These are phyloP conservation scores for Andinoacara biseriatus DNA, from an alignment of 2,113 vertebrate species.

Conservation along the genomic window DNA sequence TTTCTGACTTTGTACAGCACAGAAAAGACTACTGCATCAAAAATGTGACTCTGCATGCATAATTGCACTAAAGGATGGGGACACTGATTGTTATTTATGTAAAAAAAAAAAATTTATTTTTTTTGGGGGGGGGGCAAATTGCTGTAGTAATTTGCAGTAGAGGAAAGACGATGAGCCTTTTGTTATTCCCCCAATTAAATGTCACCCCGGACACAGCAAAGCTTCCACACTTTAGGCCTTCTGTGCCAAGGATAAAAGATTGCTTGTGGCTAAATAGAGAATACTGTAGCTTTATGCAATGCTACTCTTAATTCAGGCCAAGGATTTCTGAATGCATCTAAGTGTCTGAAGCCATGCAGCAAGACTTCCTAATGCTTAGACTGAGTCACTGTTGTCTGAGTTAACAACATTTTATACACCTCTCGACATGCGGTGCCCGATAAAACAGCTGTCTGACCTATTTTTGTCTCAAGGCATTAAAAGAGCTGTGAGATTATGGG, in stretches of 20 bases:
- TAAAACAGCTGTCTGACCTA: constrained; percentile 43
- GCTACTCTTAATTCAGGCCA: constrained; percentile 25
- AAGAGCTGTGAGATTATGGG: neutral
- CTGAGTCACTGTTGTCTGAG: constrained; percentile 12
- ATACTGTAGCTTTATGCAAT: constrained; percentile 8
- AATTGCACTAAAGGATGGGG: constrained; percentile 41
- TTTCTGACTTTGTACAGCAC: constrained; percentile 58
- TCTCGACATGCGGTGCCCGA: constrained; percentile 14
- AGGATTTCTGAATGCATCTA: constrained; percentile 36
- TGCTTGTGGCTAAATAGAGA: constrained; percentile 24
- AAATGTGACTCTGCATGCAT: constrained; percentile 49
- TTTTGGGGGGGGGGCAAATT: constrained; percentile 13
- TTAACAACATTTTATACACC: constrained; percentile 29
- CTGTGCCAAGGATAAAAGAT: constrained; percentile 30
- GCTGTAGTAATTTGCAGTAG: constrained; percentile 35
- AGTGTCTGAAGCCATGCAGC: neutral
- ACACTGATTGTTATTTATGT: too few relatives aligned
- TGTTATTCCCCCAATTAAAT: constrained; percentile 58
- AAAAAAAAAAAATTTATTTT: too few relatives aligned
- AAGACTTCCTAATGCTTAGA: constrained; percentile 10
- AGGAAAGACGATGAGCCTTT: constrained; percentile 46
- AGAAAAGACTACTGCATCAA: constrained; percentile 36
- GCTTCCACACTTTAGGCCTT: constrained; percentile 29
- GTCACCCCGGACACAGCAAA: constrained; percentile 30
- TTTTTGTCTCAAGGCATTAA: constrained; percentile 5